phyloP scores from a whole-genome alignment of 2,113 vertebrate genomes.

The Oreochromis niloticus region DNA sequence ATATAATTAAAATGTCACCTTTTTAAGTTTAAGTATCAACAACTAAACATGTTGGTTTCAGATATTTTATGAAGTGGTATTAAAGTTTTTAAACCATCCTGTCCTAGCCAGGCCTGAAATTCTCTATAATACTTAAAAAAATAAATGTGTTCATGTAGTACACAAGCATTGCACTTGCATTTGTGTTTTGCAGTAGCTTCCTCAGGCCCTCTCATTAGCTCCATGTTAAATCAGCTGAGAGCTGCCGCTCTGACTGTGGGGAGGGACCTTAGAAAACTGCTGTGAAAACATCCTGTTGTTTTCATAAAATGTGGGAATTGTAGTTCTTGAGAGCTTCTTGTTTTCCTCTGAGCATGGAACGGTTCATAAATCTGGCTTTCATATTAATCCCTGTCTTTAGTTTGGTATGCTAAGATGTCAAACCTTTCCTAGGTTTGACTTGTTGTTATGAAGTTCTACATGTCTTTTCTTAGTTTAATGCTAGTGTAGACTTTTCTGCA shows the following conservation, averaged over 20 bases:
- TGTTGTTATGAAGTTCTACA: slow-evolving; percentile 11
- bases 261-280: not conserved
- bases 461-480: not conserved
- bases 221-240: slow-evolving; percentile 32
- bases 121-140: not conserved
- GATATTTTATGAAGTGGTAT: not conserved
- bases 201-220: not conserved
- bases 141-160: not conserved
- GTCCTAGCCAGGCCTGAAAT: not conserved
- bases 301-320: not conserved
- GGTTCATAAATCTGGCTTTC: not conserved
- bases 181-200: not conserved
- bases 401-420: not conserved
- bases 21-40: not conserved
- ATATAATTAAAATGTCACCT: not conserved
- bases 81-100: not conserved
- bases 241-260: not conserved
- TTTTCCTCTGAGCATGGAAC: not conserved
- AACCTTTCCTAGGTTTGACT: not conserved
- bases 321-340: not conserved
- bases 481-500: not conserved
- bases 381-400: not conserved
- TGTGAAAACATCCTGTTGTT: not conserved
- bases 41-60: not conserved
- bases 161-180: not conserved